Conservation (phyloP, 2,113 vertebrate species). For the Aspidoscelis tigris region DNA sequence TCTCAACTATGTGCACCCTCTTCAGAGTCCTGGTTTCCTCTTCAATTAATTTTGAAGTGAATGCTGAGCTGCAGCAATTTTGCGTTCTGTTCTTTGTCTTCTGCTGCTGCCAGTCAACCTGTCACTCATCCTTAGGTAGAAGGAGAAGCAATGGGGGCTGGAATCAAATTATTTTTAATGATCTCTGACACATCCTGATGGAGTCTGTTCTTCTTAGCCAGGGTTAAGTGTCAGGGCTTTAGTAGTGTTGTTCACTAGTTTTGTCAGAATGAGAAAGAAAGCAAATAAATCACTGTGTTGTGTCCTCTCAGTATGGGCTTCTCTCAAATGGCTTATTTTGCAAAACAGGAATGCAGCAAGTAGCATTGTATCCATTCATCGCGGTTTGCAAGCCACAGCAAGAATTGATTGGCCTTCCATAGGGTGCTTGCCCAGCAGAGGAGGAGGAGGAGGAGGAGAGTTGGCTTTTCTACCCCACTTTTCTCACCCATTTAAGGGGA, state of each 20-base stretch:
- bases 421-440: not conserved
- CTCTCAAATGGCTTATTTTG: slow-evolving; percentile 9
- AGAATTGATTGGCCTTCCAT: not conserved
- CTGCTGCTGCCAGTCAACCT: slow-evolving; percentile 11
- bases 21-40: not conserved
- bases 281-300: not conserved
- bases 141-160: slow-evolving; percentile 23
- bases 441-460: not conserved
- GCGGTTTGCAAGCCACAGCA: slow-evolving; percentile 6
- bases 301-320: not conserved
- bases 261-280: not conserved
- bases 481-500: too few relatives aligned
- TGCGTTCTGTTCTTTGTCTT: slow-evolving; percentile 6
- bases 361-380: slow-evolving; percentile 22
- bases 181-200: slow-evolving; percentile 19
- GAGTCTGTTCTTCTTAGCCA: slow-evolving; percentile 22
- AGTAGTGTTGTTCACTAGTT: not conserved
- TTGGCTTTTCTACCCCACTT: too few relatives aligned
- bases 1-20: not conserved
- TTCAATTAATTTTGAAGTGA: slow-evolving; percentile 24
- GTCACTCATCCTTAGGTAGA: slow-evolving; percentile 29
- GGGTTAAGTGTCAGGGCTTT: slow-evolving; percentile 16
- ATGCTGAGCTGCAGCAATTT: slow-evolving; percentile 15
- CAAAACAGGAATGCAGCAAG: not conserved
- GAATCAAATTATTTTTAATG: slow-evolving; percentile 59